phyloP scores from a whole-genome alignment of 2,888 invertebrate genomes.

The Scaptomyza caliginosa region DNA sequence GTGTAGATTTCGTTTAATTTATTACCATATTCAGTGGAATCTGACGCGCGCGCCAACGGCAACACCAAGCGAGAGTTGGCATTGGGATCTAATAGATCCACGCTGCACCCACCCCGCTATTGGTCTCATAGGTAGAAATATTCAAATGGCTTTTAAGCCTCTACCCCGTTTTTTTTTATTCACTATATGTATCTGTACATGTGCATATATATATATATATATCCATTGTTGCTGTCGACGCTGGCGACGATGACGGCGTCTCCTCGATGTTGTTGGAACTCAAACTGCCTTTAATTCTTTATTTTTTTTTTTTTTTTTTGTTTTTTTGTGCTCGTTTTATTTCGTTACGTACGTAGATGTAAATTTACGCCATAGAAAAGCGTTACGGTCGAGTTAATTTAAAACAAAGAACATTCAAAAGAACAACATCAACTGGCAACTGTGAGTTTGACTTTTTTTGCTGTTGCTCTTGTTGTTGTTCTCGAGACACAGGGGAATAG shows the following conservation, averaged over 20 bases:
- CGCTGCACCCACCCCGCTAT: constrained; percentile 17
- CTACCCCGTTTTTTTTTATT: constrained; percentile 14
- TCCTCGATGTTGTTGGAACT: constrained; percentile 66
- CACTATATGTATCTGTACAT: constrained; percentile 23
- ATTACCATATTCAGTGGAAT: constrained; percentile 80
- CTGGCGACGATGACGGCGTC: constrained; percentile 53
- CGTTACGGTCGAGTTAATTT: constrained; percentile 84
- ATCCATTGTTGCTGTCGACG: constrained; percentile 69
- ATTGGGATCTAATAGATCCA: constrained; percentile 54
- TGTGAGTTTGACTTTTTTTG: constrained; percentile 61
- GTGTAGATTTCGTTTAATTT: constrained; percentile 76
- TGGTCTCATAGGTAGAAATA: constrained; percentile 32
- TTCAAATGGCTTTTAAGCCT: constrained; percentile 62
- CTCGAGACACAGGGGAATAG: constrained; percentile 29
- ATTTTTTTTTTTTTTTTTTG: constrained; percentile 12
- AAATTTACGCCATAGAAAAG: constrained; percentile 84
- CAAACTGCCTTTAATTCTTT: constrained; percentile 38
- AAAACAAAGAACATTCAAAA: constrained; percentile 83
- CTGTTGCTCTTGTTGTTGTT: constrained; percentile 31
- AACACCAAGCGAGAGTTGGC: constrained; percentile 53
- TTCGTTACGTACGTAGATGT: constrained; percentile 78
- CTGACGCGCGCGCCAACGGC: constrained; percentile 74
- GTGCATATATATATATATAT: constrained; percentile 13
- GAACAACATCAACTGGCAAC: constrained; percentile 74
- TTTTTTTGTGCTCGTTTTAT: constrained; percentile 56